Conservation (phyloP, 2,797 vertebrate species). For the Rhodeus uyekii region DNA sequence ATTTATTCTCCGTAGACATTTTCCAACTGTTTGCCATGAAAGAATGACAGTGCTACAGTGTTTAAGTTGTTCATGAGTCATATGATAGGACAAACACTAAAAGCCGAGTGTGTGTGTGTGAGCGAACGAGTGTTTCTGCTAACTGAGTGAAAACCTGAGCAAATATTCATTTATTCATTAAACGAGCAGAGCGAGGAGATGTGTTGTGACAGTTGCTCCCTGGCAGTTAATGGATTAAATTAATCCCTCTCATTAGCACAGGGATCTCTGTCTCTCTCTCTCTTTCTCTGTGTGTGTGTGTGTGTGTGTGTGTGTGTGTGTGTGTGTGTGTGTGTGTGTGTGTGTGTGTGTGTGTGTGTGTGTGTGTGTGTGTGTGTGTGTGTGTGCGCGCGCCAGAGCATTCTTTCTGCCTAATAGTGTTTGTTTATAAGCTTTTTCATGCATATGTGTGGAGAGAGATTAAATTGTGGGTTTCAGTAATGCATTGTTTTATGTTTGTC, state of each 20-base stretch:
- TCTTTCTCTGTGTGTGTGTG: too few species aligned
- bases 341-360: slow-evolving; percentile 62
- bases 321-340: slow-evolving; percentile 47
- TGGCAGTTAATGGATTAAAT: slow-evolving; percentile 75
- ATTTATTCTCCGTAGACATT: neutral
- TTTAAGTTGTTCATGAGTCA: neutral
- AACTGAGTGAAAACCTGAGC: slow-evolving; percentile 67
- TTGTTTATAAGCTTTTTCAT: slow-evolving; percentile 3
- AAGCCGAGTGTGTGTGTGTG: neutral
- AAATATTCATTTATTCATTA: slow-evolving; percentile 87
- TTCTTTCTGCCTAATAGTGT: slow-evolving; percentile 7
- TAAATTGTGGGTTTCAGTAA: neutral
- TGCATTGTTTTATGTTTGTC: neutral
- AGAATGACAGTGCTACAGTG: neutral
- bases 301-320: slow-evolving; percentile 56
- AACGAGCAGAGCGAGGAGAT: slow-evolving; percentile 70
- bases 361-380: slow-evolving; percentile 33
- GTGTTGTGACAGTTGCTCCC: slow-evolving; percentile 72
- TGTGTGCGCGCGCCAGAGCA: slow-evolving; percentile 29
- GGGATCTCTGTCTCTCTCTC: slow-evolving; percentile 13
- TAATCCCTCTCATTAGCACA: slow-evolving; percentile 73
- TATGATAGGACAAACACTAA: neutral
- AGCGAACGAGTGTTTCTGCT: slow-evolving; percentile 57
- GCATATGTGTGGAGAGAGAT: slow-evolving; percentile 20
- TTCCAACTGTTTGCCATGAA: neutral